Conservation (phyloP, 2,797 vertebrate species). For the Sarcophilus harrisii region DNA sequence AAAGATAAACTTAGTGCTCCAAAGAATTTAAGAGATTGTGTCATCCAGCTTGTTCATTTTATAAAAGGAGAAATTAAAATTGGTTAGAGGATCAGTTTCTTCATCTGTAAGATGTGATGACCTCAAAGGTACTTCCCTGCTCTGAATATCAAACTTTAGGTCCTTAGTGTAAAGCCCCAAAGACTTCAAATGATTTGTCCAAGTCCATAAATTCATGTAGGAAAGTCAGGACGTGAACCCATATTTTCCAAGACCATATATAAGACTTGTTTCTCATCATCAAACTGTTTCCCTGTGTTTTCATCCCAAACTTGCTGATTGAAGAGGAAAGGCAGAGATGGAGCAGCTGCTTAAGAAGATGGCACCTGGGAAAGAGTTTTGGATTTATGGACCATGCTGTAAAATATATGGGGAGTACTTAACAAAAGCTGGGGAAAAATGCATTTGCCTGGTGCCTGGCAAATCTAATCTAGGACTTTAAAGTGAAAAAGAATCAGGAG, state of each 20-base stretch:
- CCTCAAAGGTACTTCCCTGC: not conserved
- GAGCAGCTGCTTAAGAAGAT: not conserved
- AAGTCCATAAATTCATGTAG: not conserved
- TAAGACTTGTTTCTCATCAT: not conserved
- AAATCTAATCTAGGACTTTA: not conserved
- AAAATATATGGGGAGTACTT: not conserved
- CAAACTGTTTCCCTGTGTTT: not conserved
- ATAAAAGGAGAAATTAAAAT: not conserved
- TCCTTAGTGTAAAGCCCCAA: not conserved
- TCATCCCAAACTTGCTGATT: not conserved
- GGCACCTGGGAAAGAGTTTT: not conserved
- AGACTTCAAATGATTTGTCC: not conserved
- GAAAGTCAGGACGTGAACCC: not conserved
- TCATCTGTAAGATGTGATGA: not conserved
- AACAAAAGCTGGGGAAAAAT: not conserved
- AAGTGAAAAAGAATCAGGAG: not conserved
- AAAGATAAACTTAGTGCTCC: not conserved
- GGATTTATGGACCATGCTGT: not conserved
- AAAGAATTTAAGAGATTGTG: not conserved
- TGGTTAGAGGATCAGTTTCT: not conserved
- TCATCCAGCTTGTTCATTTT: not conserved
- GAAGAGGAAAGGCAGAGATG: not conserved
- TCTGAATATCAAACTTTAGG: not conserved
- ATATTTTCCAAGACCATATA: not conserved
- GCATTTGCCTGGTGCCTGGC: not conserved